Percentiles rank a stretch among this genome's conserved stretches.
These are phyloP conservation scores for Epinephelus lanceolatus DNA, from an alignment of 2,113 vertebrate genomes.

Conservation along the genomic window DNA sequence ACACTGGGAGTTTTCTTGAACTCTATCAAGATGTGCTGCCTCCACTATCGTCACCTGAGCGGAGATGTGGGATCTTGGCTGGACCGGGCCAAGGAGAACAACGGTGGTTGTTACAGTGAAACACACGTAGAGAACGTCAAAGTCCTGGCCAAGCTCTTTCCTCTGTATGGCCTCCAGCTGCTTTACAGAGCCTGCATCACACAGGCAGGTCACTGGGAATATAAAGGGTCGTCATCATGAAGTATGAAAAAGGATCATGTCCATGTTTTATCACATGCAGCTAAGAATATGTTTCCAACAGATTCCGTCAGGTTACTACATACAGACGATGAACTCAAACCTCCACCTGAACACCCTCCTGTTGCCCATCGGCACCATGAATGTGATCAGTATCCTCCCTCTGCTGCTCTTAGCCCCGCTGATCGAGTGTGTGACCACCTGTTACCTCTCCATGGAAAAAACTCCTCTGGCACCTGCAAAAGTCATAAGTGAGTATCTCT, in stretches of 20 bases:
- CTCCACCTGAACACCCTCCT: slow-evolving; percentile 87
- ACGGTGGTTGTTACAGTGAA: slow-evolving; percentile 87
- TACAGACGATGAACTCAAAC: slow-evolving; percentile 95
- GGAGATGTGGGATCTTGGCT: slow-evolving; percentile 83
- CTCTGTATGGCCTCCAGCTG: slow-evolving; percentile 90
- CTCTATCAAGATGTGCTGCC: slow-evolving; percentile 82
- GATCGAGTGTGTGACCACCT: slow-evolving; percentile 85
- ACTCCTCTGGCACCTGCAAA: slow-evolving; percentile 80
- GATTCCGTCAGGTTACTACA: slow-evolving; percentile 95
- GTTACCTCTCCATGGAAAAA: slow-evolving; percentile 77
- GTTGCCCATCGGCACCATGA: slow-evolving; percentile 92
- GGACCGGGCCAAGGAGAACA: slow-evolving; percentile 89
- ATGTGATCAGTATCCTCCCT: slow-evolving; percentile 89
- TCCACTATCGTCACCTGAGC: slow-evolving; percentile 78
- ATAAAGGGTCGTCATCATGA: not conserved
- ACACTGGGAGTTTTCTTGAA: slow-evolving; percentile 87
- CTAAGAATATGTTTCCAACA: slow-evolving; percentile 63
- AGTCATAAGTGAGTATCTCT: slow-evolving; percentile 86
- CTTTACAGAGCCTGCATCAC: slow-evolving; percentile 89
- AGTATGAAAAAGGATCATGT: not conserved
- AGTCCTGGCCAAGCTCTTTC: slow-evolving; percentile 87
- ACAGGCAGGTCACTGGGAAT: slow-evolving; percentile 83
- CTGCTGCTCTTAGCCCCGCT: slow-evolving; percentile 89
- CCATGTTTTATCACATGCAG: not conserved
- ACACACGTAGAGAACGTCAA: slow-evolving; percentile 90